These are phyloP conservation scores for Dascillus cervinus DNA, from an alignment of 2,888 invertebrate species.

Conservation along the genomic window DNA sequence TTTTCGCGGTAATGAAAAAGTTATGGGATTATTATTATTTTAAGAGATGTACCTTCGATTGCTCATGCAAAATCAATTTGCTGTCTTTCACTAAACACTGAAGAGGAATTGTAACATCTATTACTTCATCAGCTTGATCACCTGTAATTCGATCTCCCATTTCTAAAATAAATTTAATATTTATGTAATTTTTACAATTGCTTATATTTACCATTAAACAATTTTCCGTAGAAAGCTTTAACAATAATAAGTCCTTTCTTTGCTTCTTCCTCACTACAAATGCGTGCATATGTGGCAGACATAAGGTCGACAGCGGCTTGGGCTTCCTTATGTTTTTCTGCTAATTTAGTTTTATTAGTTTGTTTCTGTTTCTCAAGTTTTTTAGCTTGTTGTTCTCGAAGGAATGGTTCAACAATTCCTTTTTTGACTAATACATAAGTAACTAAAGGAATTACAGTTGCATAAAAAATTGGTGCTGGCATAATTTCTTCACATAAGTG, in stretches of 20 bases:
- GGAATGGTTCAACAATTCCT: slow-evolving; percentile 76
- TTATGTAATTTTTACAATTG: not conserved
- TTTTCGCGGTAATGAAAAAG: too few species aligned
- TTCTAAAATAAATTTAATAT: slow-evolving; percentile 7
- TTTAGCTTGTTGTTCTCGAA: slow-evolving; percentile 66
- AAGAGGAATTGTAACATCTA: slow-evolving; percentile 90
- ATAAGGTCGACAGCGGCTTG: slow-evolving; percentile 82
- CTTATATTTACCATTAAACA: slow-evolving; percentile 42
- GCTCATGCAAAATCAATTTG: slow-evolving; percentile 74
- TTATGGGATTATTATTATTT: too few species aligned
- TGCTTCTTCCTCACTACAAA: slow-evolving; percentile 70
- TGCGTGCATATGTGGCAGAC: slow-evolving; percentile 82
- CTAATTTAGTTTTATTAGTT: slow-evolving; percentile 67
- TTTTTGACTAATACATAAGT: slow-evolving; percentile 77
- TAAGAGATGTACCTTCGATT: slow-evolving; percentile 71
- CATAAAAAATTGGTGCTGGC: slow-evolving; percentile 88
- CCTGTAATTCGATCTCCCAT: slow-evolving; percentile 23
- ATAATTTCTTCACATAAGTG: slow-evolving; percentile 84
- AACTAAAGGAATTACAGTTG: slow-evolving; percentile 79
- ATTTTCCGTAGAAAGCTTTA: slow-evolving; percentile 74
- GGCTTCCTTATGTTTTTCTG: slow-evolving; percentile 77
- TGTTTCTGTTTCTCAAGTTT: slow-evolving; percentile 78
- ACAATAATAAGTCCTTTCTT: slow-evolving; percentile 80
- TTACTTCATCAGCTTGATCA: slow-evolving; percentile 47
- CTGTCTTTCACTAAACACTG: slow-evolving; percentile 92